Evolutionary conservation across 2,888 invertebrate species (phyloP).

Genomic region (Taenaris catops): DNA sequence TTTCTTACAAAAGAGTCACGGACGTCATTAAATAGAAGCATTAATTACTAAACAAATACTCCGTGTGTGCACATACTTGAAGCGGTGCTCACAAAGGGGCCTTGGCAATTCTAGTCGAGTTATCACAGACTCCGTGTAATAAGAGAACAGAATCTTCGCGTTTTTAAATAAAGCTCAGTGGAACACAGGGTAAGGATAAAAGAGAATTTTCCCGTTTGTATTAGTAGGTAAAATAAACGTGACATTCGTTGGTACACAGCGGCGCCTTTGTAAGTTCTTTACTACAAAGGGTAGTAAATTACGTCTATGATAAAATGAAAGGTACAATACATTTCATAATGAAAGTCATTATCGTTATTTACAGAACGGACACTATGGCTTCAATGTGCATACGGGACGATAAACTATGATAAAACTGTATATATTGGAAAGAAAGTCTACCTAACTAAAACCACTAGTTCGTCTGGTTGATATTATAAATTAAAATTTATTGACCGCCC

Average conservation of each 20-base stretch:
- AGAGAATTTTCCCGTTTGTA: constrained; percentile 42
- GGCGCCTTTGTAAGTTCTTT: constrained; percentile 22
- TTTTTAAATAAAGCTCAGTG: constrained; percentile 44
- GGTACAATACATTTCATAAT: no score
- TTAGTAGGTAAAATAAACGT: constrained; percentile 40
- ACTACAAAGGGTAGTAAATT: no score
- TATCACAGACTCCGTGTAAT: constrained; percentile 37
- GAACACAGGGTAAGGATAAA: constrained; percentile 33
- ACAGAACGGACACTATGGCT: no score
- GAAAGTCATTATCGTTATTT: no score
- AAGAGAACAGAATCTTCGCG: constrained; percentile 34
- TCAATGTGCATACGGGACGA: no score
- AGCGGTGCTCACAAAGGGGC: constrained; percentile 31
- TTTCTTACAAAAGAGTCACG: constrained; percentile 22
- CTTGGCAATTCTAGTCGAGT: constrained; percentile 38
- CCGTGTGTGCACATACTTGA: constrained; percentile 23
- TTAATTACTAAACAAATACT: constrained; percentile 28
- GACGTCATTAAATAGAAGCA: constrained; percentile 27
- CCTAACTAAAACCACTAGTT: no score
- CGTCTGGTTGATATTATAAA: no score
- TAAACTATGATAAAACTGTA: no score
- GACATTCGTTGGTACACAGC: constrained; percentile 27
- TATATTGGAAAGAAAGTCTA: no score
- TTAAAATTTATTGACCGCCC: no score
- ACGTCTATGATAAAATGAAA: no score